Percentiles rank a stretch among this genome's conserved stretches.
These are phyloP conservation scores for Catharus ustulatus DNA, from an alignment of 2,797 vertebrate species.

Conservation along the genomic window DNA sequence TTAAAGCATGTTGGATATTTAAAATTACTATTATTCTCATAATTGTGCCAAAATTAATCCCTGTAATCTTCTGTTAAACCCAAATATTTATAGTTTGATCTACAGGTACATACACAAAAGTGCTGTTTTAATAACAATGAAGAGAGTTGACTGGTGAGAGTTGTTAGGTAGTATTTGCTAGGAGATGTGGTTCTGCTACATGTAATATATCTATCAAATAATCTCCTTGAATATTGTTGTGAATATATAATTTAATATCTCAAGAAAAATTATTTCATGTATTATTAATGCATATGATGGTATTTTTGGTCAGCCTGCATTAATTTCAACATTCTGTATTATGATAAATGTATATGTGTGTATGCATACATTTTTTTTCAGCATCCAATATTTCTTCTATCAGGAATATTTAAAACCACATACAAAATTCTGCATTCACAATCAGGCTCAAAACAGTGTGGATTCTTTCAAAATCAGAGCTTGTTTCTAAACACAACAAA, in stretches of 20 bases:
- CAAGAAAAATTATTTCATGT: background rate
- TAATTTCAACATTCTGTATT: background rate
- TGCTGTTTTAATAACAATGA: background rate
- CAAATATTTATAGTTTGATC: background rate
- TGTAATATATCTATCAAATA: background rate
- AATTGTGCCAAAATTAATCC: background rate
- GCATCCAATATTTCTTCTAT: background rate
- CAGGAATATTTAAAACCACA: background rate
- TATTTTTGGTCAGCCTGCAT: background rate
- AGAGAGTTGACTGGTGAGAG: background rate
- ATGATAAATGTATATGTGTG: background rate
- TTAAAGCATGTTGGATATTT: rapidly evolving
- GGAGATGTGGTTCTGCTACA: background rate
- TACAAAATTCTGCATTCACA: background rate
- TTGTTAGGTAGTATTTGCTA: background rate
- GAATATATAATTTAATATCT: background rate
- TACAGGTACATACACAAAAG: background rate
- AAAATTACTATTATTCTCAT: background rate
- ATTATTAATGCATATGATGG: background rate
- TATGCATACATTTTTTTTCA: background rate
- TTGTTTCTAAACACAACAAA: background rate
- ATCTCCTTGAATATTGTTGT: background rate
- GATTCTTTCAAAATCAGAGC: background rate
- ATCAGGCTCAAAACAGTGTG: background rate
- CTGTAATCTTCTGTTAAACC: background rate